phyloP scores from a whole-genome alignment of 2,113 vertebrate genomes.

The Cygnus atratus region DNA sequence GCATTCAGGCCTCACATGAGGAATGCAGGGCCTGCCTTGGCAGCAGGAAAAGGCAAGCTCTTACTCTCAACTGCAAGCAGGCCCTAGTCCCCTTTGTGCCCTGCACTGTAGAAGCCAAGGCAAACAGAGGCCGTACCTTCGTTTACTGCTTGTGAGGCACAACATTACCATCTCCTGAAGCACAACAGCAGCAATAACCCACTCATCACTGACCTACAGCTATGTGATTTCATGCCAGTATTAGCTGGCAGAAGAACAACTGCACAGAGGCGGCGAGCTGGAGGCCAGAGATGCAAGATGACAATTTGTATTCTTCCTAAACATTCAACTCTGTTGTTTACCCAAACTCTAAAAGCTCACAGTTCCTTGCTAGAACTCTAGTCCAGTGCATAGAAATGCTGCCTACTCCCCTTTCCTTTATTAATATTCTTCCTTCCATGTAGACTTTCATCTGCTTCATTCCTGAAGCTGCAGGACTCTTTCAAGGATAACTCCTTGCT shows the following conservation, averaged over 20 bases:
- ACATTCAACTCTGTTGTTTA: not conserved
- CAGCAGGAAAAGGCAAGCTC: not conserved
- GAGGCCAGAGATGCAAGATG: not conserved
- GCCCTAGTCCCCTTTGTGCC: not conserved
- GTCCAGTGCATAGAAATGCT: not conserved
- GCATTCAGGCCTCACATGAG: not conserved
- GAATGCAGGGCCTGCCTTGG: not conserved
- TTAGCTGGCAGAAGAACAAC: not conserved
- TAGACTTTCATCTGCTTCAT: not conserved
- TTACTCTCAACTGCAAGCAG: not conserved
- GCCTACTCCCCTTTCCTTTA: not conserved
- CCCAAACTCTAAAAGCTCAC: not conserved
- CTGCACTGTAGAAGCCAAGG: not conserved
- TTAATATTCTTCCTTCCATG: not conserved
- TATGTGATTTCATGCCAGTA: not conserved
- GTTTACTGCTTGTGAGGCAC: not conserved
- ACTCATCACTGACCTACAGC: not conserved
- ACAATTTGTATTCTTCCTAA: not conserved
- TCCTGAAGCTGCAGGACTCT: not conserved
- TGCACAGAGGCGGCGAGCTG: not conserved
- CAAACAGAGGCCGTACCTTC: not conserved
- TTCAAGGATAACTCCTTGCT: not conserved
- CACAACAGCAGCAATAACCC: not conserved
- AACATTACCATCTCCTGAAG: not conserved
- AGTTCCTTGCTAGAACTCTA: not conserved